Conservation (phyloP, 1,140 invertebrate species). For the Saccostrea echinata region DNA sequence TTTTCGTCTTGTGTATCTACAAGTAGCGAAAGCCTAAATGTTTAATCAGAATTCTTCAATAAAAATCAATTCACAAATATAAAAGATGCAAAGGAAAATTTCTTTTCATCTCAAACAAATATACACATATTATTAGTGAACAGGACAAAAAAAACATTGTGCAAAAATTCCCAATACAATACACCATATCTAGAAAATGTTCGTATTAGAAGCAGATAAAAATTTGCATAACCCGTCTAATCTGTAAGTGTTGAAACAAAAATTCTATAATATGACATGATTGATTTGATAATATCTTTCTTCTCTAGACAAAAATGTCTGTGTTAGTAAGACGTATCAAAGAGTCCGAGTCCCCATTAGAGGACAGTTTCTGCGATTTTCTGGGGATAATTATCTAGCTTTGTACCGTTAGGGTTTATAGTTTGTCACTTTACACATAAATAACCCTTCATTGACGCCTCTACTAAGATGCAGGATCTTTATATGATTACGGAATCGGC, state of each 20-base stretch:
- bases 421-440: conserved; percentile 16
- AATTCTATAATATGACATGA: not conserved
- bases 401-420: not conserved
- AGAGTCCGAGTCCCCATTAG: not conserved
- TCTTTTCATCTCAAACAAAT: not conserved
- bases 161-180: not conserved
- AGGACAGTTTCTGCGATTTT: not conserved
- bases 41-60: no score
- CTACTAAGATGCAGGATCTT: not conserved
- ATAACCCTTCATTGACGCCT: conserved; percentile 13
- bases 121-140: not conserved
- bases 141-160: not conserved
- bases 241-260: not conserved
- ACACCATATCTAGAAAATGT: not conserved
- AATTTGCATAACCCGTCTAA: not conserved
- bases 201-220: not conserved
- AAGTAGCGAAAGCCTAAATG: not conserved
- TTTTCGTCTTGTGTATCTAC: not conserved
- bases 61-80: no score
- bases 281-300: not conserved
- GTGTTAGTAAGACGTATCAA: not conserved
- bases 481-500: conserved; percentile 8
- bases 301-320: not conserved
- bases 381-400: not conserved
- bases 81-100: no score